These are phyloP conservation scores for Morus bassanus DNA, from an alignment of 2,797 vertebrate genomes.

Conservation along the genomic window DNA sequence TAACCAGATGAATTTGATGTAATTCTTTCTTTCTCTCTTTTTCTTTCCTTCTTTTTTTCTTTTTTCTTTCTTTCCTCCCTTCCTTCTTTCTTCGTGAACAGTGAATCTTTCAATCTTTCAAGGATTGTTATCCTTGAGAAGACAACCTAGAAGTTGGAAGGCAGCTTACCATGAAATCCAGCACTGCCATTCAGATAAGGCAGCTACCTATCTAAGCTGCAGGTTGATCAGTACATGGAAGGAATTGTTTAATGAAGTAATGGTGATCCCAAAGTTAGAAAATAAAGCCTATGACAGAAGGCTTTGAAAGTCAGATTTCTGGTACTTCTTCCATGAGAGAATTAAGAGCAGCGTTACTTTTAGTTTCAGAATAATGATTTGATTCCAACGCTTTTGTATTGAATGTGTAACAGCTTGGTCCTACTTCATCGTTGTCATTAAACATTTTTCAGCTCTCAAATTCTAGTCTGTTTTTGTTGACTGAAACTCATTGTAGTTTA, in stretches of 20 bases:
- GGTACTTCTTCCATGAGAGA: neutral
- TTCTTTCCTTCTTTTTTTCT: neutral
- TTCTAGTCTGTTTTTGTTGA: neutral
- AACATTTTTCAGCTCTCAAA: neutral
- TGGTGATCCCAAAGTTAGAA: neutral
- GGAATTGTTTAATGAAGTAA: neutral
- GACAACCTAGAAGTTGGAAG: neutral
- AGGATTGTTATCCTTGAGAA: neutral
- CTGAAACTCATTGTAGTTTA: neutral
- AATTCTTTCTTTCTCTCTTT: neutral
- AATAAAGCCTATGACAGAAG: neutral
- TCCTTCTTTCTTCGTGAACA: neutral
- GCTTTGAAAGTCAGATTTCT: neutral
- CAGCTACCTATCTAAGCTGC: neutral
- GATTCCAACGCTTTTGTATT: neutral
- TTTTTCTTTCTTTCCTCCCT: neutral
- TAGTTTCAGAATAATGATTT: neutral
- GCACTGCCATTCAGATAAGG: neutral
- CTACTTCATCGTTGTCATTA: neutral
- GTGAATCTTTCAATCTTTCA: neutral
- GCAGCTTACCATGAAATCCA: neutral
- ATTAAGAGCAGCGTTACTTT: neutral
- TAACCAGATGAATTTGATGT: neutral
- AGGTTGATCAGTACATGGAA: neutral
- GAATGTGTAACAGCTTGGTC: neutral